Conservation (phyloP, 2,113 vertebrate species). For the Pluvialis apricaria region DNA sequence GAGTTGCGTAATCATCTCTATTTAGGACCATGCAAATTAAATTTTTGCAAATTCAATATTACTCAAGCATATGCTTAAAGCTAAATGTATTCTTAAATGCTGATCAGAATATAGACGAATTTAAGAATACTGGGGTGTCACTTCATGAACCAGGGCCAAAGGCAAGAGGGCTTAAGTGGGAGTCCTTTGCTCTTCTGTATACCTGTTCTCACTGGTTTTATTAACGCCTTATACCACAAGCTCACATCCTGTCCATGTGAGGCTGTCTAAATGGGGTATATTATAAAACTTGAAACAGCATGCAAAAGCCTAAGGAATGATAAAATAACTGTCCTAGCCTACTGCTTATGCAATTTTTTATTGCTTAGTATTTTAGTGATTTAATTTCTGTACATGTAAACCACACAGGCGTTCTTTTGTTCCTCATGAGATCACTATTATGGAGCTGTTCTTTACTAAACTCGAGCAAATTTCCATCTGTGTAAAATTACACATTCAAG, state of each 20-base stretch:
- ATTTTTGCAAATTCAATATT: background rate
- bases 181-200: background rate
- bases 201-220: background rate
- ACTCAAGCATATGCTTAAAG: background rate
- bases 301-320: background rate
- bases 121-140: background rate
- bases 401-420: background rate
- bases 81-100: background rate
- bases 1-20: background rate
- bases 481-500: conserved; percentile 22
- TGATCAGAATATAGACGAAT: background rate
- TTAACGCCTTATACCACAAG: background rate
- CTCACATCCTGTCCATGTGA: background rate
- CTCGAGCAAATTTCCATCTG: background rate
- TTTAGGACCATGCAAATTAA: background rate
- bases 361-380: background rate
- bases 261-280: background rate
- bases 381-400: background rate
- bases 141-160: background rate
- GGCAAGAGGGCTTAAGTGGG: background rate
- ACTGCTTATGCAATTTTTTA: background rate
- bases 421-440: background rate
- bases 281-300: background rate
- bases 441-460: background rate
- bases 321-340: background rate